Evolutionary conservation across 2,797 vertebrate genomes (phyloP), one percentile per base, ranked within the genome.

Genomic region (Hippocampus kuda): DNA sequence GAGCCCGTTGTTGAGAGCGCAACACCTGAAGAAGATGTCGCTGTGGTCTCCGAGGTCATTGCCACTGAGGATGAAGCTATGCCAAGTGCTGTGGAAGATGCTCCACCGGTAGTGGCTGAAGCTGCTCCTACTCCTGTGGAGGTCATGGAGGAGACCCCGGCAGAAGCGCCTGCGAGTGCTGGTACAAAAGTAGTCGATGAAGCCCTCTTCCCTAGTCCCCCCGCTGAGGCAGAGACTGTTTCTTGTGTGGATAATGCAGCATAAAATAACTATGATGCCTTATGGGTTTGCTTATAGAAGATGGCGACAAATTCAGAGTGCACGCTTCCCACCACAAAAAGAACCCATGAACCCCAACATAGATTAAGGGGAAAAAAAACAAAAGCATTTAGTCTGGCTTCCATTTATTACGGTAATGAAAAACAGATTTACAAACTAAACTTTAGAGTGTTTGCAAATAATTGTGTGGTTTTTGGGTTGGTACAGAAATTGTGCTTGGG

Each of bases 121-220:
- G 61, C 44, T 0, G 70, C 24, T 2, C 64, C 69, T 0, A 61
- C 46, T 1, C 2, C 24, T 1, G 72, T 34, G 30, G 79, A 70
- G n/a, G 70, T 72, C 48, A 5, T 22, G 5, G 80, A 4, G 64
- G 79, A 67, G 34, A 48, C 53, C 0, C 61, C 76, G 12, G 65
- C 70, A 13, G 85, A 85, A 63, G 74, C 59, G 16, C 72, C 83
- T 46, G 88, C 87, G 72, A 82, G 72, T 30, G 24, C 77, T 46
- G 85, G 81, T 88, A 87, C 42, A 78, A 75, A 79, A 69, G 72
- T 79, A 71, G 77, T 81, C 82, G 85, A 84, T 60, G 79, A 84
- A 70, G 73, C 16, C 71, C 65, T 68, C 67, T 69, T 74, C 38
- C 34, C 75, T 72, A 13, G 62, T 64, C 67, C 79, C 46, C 54